Percentiles rank a stretch among this genome's conserved stretches.
These are phyloP conservation scores for Dermolepida albohirtum DNA, from an alignment of 2,888 invertebrate species.

Conservation along the genomic window DNA sequence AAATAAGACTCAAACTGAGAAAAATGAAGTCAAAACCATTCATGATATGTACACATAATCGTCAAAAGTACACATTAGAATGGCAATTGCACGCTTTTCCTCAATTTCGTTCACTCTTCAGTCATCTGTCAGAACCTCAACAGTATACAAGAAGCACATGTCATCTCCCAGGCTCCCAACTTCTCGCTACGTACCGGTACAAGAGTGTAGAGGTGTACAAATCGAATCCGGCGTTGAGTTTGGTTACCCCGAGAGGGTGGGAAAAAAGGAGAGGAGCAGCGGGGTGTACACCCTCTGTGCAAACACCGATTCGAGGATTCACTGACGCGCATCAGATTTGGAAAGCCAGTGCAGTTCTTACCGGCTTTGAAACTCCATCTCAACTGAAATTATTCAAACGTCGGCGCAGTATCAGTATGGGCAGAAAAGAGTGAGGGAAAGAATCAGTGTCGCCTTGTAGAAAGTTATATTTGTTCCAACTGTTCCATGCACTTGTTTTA, in stretches of 20 bases:
- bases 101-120: constrained; percentile 16
- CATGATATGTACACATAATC: constrained; percentile 19
- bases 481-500: constrained; percentile 47
- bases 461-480: constrained; percentile 2
- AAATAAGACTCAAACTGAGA: constrained; percentile 7
- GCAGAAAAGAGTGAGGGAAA: constrained; percentile 16
- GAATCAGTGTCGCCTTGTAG: constrained; percentile 1
- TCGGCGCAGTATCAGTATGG: constrained; percentile 15
- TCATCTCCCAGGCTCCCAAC: constrained; percentile 48
- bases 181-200: constrained; percentile 17
- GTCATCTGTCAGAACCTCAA: constrained; percentile 21
- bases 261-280: constrained; percentile 45
- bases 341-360: constrained; percentile 52
- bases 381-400: constrained; percentile 28
- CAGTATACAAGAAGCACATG: constrained; percentile 46
- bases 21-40: constrained; percentile 3
- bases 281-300: constrained; percentile 53
- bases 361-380: constrained; percentile 37
- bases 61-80: constrained; percentile 24
- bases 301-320: constrained; percentile 52
- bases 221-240: constrained; percentile 1
- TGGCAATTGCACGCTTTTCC: constrained; percentile 42
- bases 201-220: background rate
- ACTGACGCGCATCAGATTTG: constrained; percentile 55
- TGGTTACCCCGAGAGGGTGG: constrained; percentile 44